Percentiles rank a stretch among this genome's conserved stretches.
Evolutionary conservation across 2,888 invertebrate genomes (phyloP).

Genomic region (Saturnia japonica): DNA sequence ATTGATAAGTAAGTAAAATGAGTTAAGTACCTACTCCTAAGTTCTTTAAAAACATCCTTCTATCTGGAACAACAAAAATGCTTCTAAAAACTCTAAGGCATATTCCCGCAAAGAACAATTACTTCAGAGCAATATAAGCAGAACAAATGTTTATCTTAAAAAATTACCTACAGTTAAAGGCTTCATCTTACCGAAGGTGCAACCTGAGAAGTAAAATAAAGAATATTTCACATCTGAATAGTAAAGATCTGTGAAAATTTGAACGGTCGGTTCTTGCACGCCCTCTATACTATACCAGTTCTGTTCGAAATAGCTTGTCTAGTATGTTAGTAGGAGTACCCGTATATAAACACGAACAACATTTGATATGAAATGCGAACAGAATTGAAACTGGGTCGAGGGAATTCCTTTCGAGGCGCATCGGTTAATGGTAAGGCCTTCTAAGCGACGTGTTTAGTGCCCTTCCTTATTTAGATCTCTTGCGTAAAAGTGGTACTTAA

Average conservation of each 20-base stretch:
- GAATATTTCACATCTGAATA: neutral
- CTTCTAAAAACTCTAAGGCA: too few species aligned
- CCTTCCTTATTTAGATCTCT: conserved; percentile 7
- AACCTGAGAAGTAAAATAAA: too few species aligned
- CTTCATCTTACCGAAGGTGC: too few species aligned
- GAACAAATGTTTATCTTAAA: too few species aligned
- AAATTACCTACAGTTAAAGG: too few species aligned
- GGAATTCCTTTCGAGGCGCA: conserved; percentile 3
- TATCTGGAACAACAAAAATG: too few species aligned
- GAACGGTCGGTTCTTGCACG: neutral
- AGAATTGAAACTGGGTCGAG: conserved; percentile 10
- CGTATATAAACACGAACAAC: neutral
- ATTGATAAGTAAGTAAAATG: too few species aligned
- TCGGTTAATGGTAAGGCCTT: conserved; percentile 10
- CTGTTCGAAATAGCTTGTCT: neutral
- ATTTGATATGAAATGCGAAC: neutral
- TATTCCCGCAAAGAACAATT: too few species aligned
- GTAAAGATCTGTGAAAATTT: neutral
- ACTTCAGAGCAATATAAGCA: too few species aligned
- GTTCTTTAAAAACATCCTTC: too few species aligned
- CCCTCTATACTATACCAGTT: neutral
- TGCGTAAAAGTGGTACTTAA: conserved; percentile 6
- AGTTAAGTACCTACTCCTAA: too few species aligned
- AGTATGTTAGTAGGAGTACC: neutral
- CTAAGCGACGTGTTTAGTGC: conserved; percentile 9